phyloP scores from a whole-genome alignment of 2,888 invertebrate genomes.

The Drosophila nigritarsus region DNA sequence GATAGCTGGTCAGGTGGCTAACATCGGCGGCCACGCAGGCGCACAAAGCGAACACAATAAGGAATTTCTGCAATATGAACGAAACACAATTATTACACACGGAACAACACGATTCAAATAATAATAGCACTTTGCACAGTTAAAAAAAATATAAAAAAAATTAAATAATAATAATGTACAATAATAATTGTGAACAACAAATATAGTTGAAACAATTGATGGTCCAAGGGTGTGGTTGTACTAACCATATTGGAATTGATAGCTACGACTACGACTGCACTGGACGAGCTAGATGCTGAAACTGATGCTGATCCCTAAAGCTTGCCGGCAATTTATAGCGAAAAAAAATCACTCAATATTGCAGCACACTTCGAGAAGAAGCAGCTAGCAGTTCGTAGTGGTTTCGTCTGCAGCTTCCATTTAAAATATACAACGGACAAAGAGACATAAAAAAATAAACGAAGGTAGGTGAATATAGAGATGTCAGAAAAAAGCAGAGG shows the following conservation, averaged over 20 bases:
- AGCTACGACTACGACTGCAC: conserved; percentile 68
- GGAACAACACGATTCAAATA: conserved; percentile 15
- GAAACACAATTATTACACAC: conserved; percentile 28
- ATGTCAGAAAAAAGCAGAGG: conserved; percentile 33
- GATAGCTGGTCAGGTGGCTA: conserved; percentile 81
- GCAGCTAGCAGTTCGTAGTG: conserved; percentile 19
- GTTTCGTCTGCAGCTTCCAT: conserved; percentile 53
- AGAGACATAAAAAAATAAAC: conserved; percentile 25
- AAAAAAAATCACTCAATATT: conserved; percentile 63
- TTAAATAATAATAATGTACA: background rate
- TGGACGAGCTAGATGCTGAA: conserved; percentile 81
- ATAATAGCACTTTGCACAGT: conserved; percentile 24
- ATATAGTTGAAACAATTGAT: background rate
- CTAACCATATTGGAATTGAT: conserved; percentile 77
- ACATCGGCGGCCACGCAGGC: conserved; percentile 83
- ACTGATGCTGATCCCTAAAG: conserved; percentile 83
- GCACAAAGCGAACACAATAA: conserved; percentile 78
- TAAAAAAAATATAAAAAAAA: conserved; percentile 23
- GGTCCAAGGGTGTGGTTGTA: conserved; percentile 27
- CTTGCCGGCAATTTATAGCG: conserved; percentile 82
- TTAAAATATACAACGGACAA: conserved; percentile 44
- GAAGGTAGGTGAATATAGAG: conserved; percentile 33
- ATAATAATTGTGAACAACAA: background rate
- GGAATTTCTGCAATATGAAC: conserved; percentile 80
- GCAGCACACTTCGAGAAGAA: conserved; percentile 50